Evolutionary conservation across 2,113 vertebrate species (phyloP).

Genomic region (Galbula dea): DNA sequence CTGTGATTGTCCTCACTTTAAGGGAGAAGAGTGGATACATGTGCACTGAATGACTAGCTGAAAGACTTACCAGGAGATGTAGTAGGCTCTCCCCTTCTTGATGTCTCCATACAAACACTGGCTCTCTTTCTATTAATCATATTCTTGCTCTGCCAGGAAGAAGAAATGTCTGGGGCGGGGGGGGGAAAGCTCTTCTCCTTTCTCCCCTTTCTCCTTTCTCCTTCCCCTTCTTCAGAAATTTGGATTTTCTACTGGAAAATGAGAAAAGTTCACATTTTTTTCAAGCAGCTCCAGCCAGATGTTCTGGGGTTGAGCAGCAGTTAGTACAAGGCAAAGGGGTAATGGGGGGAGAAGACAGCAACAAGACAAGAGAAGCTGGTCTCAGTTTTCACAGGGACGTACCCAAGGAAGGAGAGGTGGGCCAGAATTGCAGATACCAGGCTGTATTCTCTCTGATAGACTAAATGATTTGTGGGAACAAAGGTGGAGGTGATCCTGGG

Average conservation of each 20-base stretch:
- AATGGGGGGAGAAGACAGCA: background rate
- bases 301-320: background rate
- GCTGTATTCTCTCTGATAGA: background rate
- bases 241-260: background rate
- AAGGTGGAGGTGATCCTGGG: background rate
- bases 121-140: constrained; percentile 10
- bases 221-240: background rate
- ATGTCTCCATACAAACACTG: background rate
- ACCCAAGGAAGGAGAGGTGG: background rate
- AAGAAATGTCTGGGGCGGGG: background rate
- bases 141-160: background rate
- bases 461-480: background rate
- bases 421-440: background rate
- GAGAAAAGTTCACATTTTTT: background rate
- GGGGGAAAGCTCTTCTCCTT: background rate
- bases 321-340: background rate
- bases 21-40: background rate
- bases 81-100: background rate
- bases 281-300: background rate
- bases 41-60: background rate
- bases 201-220: background rate
- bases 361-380: background rate
- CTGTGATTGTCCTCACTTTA: background rate
- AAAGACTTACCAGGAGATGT: background rate
- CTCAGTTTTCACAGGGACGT: background rate